These are phyloP conservation scores for Desmodus rotundus DNA, from an alignment of 2,113 vertebrate species.

Conservation along the genomic window DNA sequence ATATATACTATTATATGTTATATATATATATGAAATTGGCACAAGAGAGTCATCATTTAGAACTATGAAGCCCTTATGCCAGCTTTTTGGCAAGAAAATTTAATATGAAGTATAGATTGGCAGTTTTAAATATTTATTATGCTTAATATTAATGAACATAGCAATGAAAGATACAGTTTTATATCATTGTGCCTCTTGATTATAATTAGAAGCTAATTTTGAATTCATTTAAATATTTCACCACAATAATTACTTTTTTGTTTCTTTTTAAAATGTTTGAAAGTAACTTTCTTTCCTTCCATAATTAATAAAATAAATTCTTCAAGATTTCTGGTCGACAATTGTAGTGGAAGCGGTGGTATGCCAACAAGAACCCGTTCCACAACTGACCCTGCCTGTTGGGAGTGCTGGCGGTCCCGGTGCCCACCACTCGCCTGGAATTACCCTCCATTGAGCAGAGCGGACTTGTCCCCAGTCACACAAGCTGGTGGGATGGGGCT, in stretches of 20 bases:
- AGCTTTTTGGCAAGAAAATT: constrained; percentile 44
- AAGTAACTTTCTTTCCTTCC: neutral
- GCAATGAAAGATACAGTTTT: constrained; percentile 19
- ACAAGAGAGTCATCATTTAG: constrained; percentile 40
- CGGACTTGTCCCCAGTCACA: neutral
- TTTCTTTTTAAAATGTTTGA: neutral
- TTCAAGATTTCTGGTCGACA: neutral
- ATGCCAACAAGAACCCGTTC: neutral
- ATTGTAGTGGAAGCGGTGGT: too few species aligned
- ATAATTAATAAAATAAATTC: neutral
- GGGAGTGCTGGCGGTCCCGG: neutral
- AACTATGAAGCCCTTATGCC: neutral
- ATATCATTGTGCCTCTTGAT: neutral
- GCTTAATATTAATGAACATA: constrained; percentile 5
- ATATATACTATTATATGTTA: neutral
- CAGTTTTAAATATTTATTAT: constrained; percentile 61
- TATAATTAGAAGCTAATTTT: constrained; percentile 18
- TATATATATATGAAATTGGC: neutral
- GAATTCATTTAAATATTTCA: neutral
- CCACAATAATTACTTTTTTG: neutral
- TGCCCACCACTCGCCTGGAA: neutral
- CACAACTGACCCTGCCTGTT: neutral
- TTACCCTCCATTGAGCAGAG: neutral
- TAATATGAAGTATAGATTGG: neutral
- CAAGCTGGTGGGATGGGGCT: neutral